phyloP scores from a whole-genome alignment of 2,888 invertebrate genomes.

The Bhutanitis thaidina region DNA sequence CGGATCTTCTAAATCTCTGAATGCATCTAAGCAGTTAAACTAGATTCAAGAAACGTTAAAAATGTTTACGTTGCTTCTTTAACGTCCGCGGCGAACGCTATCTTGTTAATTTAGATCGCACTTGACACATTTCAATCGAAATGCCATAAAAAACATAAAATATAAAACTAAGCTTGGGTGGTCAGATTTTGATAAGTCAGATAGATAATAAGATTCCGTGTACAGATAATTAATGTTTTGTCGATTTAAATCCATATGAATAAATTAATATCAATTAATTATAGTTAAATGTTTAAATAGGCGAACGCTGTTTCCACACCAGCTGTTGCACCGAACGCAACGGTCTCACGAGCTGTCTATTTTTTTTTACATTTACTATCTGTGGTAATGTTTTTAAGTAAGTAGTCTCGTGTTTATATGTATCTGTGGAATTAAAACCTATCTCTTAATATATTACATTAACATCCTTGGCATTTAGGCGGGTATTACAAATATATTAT shows the following conservation, averaged over 20 bases:
- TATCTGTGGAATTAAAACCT: no score
- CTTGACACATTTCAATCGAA: background rate
- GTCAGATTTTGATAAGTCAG: constrained; percentile 12
- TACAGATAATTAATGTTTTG: constrained; percentile 18
- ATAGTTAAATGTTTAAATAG: background rate
- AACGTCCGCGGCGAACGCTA: background rate
- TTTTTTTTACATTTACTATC: background rate
- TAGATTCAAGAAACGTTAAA: no score
- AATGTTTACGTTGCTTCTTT: background rate
- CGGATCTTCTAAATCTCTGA: no score
- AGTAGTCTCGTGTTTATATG: no score
- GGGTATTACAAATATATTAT: no score
- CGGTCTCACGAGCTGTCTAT: background rate
- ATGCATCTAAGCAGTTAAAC: no score
- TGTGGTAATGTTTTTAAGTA: background rate
- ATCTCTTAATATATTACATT: no score
- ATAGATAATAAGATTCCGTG: constrained; percentile 11
- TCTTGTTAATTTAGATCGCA: background rate
- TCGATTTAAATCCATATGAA: constrained; percentile 15
- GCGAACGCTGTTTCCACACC: background rate
- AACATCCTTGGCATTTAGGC: no score
- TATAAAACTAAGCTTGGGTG: constrained; percentile 9
- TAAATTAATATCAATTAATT: constrained; percentile 17
- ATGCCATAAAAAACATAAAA: background rate
- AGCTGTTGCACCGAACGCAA: background rate